Evolutionary conservation across 2,888 invertebrate genomes (phyloP), one percentile per base, ranked within the genome.

Genomic region (Drosophila ezoana): DNA sequence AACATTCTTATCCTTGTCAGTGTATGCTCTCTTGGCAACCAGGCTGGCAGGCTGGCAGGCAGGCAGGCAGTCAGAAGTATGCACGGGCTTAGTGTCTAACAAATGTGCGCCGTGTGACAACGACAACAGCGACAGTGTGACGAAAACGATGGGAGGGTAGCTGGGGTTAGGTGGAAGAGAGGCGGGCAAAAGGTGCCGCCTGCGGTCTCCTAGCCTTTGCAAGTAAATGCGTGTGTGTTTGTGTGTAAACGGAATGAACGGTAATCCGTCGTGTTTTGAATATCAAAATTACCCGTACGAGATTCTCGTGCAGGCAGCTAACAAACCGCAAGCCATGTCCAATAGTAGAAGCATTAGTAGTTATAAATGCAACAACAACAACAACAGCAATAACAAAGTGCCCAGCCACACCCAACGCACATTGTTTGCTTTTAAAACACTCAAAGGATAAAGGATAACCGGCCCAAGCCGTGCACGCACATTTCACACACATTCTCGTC

Each of bases 191-290:
- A 75, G 86, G 88, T 87, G 81, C 68, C 53, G 87, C 89, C 85
- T 72, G 72, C 66, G 79, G 82, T 79, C 67, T 64, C 51, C 14
- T 47, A 49, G 48, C 64, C 37, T 47, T 35, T 56, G 40, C 52
- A 40, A 38, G 43, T 41, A 54, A 60, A 54, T 57, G 44, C 43
- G 52, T 63, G 49, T 62, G 48, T 72, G 64, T 75, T 61, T 75
- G 76, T 74, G 63, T 75, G 69, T 88, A 80, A 85, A 72, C 90
- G 87, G 87, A 89, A 90, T 82, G 89, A 89, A 90, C 87, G 89
- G 90, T 90, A 90, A 89, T 89, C 85, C 69, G 89, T 89, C 88
- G 90, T 89, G 88, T 89, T 90, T 89, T 85, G 90, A 87, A 89
- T 89, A 89, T 89, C 89, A 83, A 88, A 88, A 84, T 81, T 78